Evolutionary conservation across 2,113 vertebrate species (phyloP).

Genomic region (Oncorhynchus keta): DNA sequence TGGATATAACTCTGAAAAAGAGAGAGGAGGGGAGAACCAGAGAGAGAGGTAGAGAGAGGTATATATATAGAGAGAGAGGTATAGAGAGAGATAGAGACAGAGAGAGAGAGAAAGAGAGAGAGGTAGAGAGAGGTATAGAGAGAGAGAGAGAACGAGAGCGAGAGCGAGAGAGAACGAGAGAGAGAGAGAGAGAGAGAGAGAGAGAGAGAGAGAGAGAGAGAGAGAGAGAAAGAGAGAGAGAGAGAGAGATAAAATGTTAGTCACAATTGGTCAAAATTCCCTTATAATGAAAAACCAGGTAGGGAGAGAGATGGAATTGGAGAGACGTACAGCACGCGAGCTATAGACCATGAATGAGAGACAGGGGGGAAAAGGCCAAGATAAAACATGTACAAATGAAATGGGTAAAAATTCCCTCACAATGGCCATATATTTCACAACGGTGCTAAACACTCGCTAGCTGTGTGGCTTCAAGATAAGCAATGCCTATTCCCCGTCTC

Average conservation of each 20-base stretch:
- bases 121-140: no score
- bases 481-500: no score
- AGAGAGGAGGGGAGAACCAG: slow-evolving; percentile 11
- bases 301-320: neutral
- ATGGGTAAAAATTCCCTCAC: neutral
- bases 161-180: no score
- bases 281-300: neutral
- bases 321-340: no score
- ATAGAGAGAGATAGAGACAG: neutral
- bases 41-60: neutral
- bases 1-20: slow-evolving; percentile 93
- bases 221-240: neutral
- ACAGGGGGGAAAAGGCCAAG: neutral
- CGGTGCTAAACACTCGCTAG: neutral
- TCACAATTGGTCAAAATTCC: slow-evolving; percentile 15
- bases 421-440: slow-evolving; percentile 2
- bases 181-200: neutral
- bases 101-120: no score
- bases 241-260: slow-evolving; percentile 20
- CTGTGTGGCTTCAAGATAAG: neutral
- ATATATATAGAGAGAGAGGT: slow-evolving; percentile 19
- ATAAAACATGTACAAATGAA: neutral
- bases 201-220: no score
- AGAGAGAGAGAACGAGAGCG: no score
- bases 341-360: neutral